Conservation (phyloP, 2,113 vertebrate genomes). For the Aythya baeri region DNA sequence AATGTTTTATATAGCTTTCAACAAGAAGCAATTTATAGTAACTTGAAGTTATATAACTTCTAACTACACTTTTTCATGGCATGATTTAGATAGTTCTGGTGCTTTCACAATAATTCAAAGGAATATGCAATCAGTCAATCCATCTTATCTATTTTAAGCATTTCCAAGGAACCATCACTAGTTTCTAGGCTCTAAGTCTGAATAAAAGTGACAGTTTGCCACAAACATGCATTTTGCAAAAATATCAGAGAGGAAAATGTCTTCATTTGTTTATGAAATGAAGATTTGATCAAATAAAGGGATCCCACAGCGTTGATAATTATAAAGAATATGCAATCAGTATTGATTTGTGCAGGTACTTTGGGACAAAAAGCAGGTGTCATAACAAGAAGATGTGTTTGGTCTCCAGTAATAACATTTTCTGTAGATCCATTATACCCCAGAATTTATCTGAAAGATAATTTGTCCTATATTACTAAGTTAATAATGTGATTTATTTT, state of each 20-base stretch:
- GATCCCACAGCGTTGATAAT: neutral
- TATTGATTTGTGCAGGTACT: neutral
- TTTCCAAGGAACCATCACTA: constrained; percentile 21
- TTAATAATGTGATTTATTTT: too few species aligned
- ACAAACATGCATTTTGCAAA: constrained; percentile 44
- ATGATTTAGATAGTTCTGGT: constrained; percentile 45
- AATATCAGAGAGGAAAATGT: neutral
- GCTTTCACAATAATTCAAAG: constrained; percentile 65
- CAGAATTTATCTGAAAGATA: neutral
- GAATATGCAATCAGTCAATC: constrained; percentile 61
- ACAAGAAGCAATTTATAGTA: constrained; percentile 66
- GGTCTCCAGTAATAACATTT: neutral
- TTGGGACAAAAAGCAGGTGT: neutral
- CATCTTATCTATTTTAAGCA: constrained; percentile 53
- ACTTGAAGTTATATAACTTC: constrained; percentile 56
- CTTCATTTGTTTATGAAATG: neutral
- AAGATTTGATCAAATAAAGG: neutral
- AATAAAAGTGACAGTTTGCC: constrained; percentile 16
- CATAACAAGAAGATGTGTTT: neutral
- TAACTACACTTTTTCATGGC: constrained; percentile 38
- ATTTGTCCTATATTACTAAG: too few species aligned
- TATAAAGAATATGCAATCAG: neutral
- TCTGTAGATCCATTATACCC: neutral
- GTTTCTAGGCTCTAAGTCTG: constrained; percentile 22
- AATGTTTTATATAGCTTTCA: constrained; percentile 65